Base-by-base conservation (phyloP, 2,888 invertebrate species). In the Clunio marinus region DNA sequence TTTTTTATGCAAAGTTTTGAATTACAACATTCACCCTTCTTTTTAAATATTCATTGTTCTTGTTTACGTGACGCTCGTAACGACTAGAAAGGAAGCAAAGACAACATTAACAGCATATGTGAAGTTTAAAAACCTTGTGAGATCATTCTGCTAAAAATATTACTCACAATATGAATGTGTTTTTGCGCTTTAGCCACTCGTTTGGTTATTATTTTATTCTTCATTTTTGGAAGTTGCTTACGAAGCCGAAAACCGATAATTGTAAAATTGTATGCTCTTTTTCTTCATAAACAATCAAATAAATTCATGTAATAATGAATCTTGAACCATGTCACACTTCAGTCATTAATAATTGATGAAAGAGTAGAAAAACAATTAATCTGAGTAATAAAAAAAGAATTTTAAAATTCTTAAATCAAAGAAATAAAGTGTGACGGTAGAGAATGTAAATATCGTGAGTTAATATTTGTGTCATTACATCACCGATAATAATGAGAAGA, bases 71-170 rank as follows among this genome's bases (percentile, higher is more conserved):
- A 5, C 45, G 17, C 7, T 45, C 13, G 17, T 45, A 13, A 45
- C 7, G 45, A 45, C 32, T 7, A 32, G 32, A 32, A 32, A 32
- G 10, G 10, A 32, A 17, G 22, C 8, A 10, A 17, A 5, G 20
- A 20, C 20, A 15, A 45, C 10, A 32, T n/a, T n/a, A n/a, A n/a
- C n/a, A n/a, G n/a, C n/a, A n/a, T n/a, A n/a, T n/a, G n/a, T 32
- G 32, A 32, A 32, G 41, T 10, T n/a, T 41, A 41, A 51, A n/a
- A 2, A 27, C 35, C 45, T 51, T 55, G 55, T 66, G 66, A 66
- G 66, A 66, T 66, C 66, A 66, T 66, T 22, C 22, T 66, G 22
- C 66, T 66, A 66, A 55, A 66, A 32, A 66, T 55, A 55, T 45
- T 57, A 15, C 17, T 45, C 45, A 32, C 4, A 4, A 10, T 7